Evolutionary conservation across 1,140 invertebrate genomes (phyloP).

Genomic region (Drosophila neocordata): DNA sequence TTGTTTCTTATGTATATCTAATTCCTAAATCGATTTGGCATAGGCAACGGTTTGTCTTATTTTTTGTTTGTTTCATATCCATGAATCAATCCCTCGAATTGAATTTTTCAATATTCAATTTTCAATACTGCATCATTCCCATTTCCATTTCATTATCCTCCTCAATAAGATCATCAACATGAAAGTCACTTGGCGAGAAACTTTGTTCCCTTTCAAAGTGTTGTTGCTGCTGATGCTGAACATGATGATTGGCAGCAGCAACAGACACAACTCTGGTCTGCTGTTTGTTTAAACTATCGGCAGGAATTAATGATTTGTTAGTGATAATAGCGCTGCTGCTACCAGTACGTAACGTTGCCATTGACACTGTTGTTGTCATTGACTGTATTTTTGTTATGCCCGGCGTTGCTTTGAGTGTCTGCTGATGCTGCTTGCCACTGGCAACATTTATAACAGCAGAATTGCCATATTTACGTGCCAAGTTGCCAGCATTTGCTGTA

Average conservation of each 20-base stretch:
- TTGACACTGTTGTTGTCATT: background rate
- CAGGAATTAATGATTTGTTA: slow-evolving; percentile 11
- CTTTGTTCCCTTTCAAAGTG: slow-evolving; percentile 6
- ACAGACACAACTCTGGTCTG: background rate
- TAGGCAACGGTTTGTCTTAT: slow-evolving; percentile 50
- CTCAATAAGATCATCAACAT: slow-evolving; percentile 67
- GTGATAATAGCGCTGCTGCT: slow-evolving; percentile 2
- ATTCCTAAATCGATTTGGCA: slow-evolving; percentile 53
- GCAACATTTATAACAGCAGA: background rate
- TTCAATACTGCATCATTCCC: slow-evolving; percentile 45
- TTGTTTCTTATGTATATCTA: slow-evolving; percentile 6
- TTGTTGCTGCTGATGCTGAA: background rate
- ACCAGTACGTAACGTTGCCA: background rate
- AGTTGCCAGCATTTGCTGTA: background rate
- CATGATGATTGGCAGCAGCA: slow-evolving; percentile 21
- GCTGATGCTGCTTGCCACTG: background rate
- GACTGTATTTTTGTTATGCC: background rate
- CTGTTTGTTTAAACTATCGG: slow-evolving; percentile 38
- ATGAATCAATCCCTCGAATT: slow-evolving; percentile 14
- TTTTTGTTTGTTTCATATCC: slow-evolving; percentile 12
- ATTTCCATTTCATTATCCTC: slow-evolving; percentile 49
- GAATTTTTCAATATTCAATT: background rate
- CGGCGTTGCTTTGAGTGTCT: background rate
- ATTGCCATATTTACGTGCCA: background rate
- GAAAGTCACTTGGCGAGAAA: slow-evolving; percentile 56